Base-by-base conservation (phyloP, 2,797 vertebrate species). In the Ceyx erithaca region DNA sequence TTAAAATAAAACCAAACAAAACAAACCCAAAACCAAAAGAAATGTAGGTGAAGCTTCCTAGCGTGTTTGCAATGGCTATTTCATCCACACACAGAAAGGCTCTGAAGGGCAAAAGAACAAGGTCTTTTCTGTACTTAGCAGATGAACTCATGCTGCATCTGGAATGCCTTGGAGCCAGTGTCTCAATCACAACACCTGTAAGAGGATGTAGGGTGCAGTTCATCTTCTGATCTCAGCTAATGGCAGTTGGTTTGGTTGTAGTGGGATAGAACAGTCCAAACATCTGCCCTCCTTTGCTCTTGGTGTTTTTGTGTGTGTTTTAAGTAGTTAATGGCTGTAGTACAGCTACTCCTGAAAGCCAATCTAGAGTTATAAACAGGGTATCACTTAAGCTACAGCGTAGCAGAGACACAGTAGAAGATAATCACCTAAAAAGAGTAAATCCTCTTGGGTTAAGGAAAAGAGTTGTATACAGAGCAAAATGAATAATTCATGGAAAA, bases 401-500 rank as follows among this genome's bases (percentile, higher is more conserved):
- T 48, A 68, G 78, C 68, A 85, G 17, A 91, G 52, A 52, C 54
- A 82, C 30, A 3, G 49, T 31, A 64, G 67, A 89, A 84, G 83
- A 90, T 90, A 94, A 94, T 92, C 71, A 75, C 78, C 85, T 86
- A 48, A 94, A 86, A 92, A 88, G 78, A 81, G 51, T 82, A 92
- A 95, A 94, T 93, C 75, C 94, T 95, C 80, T 82, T 88, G 80
- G 71, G 87, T 80, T 92, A 86, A 77, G 71, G 78, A 66, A 67
- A 89, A 78, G 72, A 79, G 77, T 90, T 84, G 70, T 88, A 59
- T 48, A 77, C 85, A 81, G 73, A 87, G 31, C 45, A 58, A 46
- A 57, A 92, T 96, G 71, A 96, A 96, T 96, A 90, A 95, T 95
- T 94, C 45, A 92, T 85, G 16, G 26, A 1, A 91, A 91, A 45